Evolutionary conservation across 2,797 vertebrate species (phyloP), one percentile per base, ranked within the genome.

Genomic region (Brachyalestes nurse): DNA sequence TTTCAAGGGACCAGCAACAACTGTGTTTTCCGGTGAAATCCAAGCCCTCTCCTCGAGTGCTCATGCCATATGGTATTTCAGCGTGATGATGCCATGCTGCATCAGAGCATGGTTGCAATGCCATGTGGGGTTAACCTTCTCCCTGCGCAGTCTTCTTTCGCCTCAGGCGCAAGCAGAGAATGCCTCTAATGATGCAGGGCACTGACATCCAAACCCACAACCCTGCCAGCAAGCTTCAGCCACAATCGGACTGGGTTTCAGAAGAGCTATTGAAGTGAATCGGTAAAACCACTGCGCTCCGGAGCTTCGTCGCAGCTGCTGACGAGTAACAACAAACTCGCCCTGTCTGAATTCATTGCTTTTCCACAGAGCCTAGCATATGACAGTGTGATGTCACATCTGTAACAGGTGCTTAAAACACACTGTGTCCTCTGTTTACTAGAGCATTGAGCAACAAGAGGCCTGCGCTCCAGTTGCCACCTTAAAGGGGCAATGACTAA

Each of bases 121-220:
- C 66, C 57, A 71, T 51, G 65, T 34, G 64, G 73, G 55, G 62
- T 78, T 81, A 81, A 84, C 78, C 40, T 69, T 81, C 64, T 82
- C 57, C 53, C 65, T 66, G 58, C 72, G 55, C 69, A 78, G 65
- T 65, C 70, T 55, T 72, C 66, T 76, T 72, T 78, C 65, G 77
- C 79, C 81, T 77, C 78, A 81, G 78, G 78, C 82, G 14, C 42
- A 49, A 47, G 60, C 49, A 77, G 10, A 64, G 61, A 65, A 72
- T 55, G 28, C 64, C 72, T 84, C 51, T 70, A 83, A 78, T 84
- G 72, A 75, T 45, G 53, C 57, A 71, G 25, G 64, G 57, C 64
- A 70, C 77, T 70, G 64, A 79, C 79, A 78, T 82, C 73, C 62
- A 69, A 75, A 77, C 58, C 72, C 8, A 67, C 47, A 82, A 38